phyloP scores from a whole-genome alignment of 30 jellyfish, hydroid and myxozoan genomes.

The Catostylus mosaicus region DNA sequence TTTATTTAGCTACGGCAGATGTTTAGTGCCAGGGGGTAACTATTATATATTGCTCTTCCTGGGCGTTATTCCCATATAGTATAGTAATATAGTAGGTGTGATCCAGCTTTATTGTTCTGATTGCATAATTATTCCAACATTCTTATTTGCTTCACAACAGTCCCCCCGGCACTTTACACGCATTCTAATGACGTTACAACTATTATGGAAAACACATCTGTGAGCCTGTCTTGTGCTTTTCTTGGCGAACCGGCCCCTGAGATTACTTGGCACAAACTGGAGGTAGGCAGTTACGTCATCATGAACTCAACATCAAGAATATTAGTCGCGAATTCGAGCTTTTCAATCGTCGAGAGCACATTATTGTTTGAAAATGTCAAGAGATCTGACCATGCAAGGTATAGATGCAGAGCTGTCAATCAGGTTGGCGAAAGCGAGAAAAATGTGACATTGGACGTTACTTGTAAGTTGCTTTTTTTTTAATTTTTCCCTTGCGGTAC shows the following conservation, averaged over 20 bases:
- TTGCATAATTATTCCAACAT: background rate
- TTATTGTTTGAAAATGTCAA: slow-evolving; percentile 2
- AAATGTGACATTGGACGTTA: slow-evolving; percentile 29
- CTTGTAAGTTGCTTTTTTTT: slow-evolving; percentile 38
- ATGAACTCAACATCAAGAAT: background rate
- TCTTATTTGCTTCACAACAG: background rate
- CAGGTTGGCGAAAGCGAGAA: background rate
- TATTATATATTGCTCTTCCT: background rate
- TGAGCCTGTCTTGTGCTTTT: slow-evolving; percentile 12
- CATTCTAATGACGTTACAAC: background rate
- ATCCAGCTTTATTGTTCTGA: background rate
- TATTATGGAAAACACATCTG: background rate
- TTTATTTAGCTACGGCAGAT: too few relatives aligned
- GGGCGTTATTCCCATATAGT: background rate
- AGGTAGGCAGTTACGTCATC: background rate
- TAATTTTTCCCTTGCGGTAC: too few relatives aligned
- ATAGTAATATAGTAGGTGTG: background rate
- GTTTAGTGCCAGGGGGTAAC: too few relatives aligned
- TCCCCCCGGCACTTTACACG: slow-evolving; percentile 8
- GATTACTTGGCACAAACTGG: slow-evolving; percentile 41
- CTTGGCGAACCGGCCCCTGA: slow-evolving; percentile 59
- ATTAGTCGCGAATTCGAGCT: slow-evolving; percentile 17
- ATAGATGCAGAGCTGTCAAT: slow-evolving; percentile 53
- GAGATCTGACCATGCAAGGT: slow-evolving; percentile 25
- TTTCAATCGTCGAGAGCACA: slow-evolving; percentile 35